These are phyloP conservation scores for Lepidothrix coronata DNA, from an alignment of 2,113 vertebrate genomes.

Conservation along the genomic window DNA sequence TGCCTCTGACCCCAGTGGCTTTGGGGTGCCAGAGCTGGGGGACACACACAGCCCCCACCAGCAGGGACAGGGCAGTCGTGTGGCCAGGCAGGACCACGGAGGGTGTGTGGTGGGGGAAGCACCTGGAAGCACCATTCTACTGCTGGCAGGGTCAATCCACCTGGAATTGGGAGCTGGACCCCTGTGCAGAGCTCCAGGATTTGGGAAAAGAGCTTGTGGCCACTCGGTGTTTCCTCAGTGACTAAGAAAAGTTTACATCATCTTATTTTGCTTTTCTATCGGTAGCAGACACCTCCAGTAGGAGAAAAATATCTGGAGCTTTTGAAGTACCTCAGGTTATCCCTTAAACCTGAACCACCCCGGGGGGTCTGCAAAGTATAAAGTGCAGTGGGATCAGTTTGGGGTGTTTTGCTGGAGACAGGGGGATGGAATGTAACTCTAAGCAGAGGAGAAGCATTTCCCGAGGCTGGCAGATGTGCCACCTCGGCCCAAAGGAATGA, in stretches of 20 bases:
- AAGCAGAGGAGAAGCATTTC: background rate
- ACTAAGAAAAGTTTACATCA: background rate
- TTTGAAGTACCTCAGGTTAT: background rate
- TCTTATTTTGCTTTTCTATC: background rate
- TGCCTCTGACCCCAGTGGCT: background rate
- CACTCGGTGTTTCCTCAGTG: rapidly evolving
- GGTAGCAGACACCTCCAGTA: background rate
- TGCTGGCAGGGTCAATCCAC: background rate
- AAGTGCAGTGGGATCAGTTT: background rate
- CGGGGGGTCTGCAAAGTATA: rapidly evolving
- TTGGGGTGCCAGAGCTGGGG: background rate
- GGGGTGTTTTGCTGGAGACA: background rate
- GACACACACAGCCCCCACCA: rapidly evolving
- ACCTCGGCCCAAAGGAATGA: background rate
- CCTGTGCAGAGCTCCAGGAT: rapidly evolving
- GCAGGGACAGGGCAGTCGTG: background rate
- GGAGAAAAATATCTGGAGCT: background rate
- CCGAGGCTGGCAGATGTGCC: background rate
- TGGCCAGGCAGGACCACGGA: background rate
- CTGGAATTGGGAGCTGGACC: background rate
- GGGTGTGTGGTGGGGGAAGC: background rate
- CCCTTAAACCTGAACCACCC: background rate
- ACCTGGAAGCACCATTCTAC: background rate
- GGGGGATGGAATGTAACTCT: background rate
- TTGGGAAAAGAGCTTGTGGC: background rate